Base-by-base conservation (phyloP, 2,888 invertebrate genomes). In the Drosophila limbata region DNA sequence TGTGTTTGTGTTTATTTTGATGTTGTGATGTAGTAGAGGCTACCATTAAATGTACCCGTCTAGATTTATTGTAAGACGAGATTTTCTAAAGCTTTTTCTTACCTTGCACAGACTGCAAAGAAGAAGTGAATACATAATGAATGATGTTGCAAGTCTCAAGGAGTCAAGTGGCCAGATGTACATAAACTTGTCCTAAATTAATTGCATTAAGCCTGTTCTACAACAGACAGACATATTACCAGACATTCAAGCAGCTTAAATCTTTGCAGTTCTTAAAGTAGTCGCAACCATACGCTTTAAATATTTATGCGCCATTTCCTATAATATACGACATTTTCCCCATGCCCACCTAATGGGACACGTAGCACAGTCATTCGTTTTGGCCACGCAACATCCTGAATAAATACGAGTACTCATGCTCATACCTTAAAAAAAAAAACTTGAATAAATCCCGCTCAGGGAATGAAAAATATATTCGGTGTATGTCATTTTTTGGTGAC, bases 101-200 rank as follows among this genome's bases (percentile, higher is more conserved):
- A 33, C 19, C 40, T 47, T 21, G 10, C 37, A 33, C 37, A 37
- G 15, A 5, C 33, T 19, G 15, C 9, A 8, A 28, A 28, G 9
- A 25, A 8, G n/a, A 10, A 48, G 10, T 44, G 69, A 50, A 61
- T 68, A 60, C 66, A 73, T 70, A 75, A 75, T 75, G 71, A 75
- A 75, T 64, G 39, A 70, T 53, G 57, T 33, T 37, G 50, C 17
- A 19, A 15, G 11, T 25, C 59, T 21, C 57, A 53, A 64, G 59
- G 42, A 55, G 56, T 48, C 56, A 57, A 74, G 69, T 70, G 62
- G 52, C 67, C 63, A 60, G 55, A 13, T 11, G 11, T 5, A 33
- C 48, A 48, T 33, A 15, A 28, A 8, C 28, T 28, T 28, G 28
- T 1, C 28, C 8, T 28, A 28, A 47, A 19, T 42, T 19, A 42